phyloP scores from a whole-genome alignment of 2,113 vertebrate genomes.

The Dipodomys merriami region DNA sequence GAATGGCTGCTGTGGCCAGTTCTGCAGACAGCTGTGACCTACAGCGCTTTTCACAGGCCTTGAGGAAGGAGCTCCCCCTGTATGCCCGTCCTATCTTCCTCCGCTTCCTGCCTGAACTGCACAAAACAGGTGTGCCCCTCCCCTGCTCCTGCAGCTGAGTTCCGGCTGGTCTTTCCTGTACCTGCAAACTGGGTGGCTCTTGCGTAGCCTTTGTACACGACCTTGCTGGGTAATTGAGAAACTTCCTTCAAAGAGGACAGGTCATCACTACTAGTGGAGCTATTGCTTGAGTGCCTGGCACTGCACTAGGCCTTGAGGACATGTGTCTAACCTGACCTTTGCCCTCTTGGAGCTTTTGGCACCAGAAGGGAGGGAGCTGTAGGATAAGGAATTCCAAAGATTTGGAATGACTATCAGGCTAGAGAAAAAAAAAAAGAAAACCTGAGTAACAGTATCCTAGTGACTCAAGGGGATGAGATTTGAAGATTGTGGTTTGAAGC shows the following conservation, averaged over 20 bases:
- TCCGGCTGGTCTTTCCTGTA: neutral
- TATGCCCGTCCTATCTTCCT: slow-evolving; percentile 95
- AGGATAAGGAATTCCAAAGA: neutral
- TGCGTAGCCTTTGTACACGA: too few species aligned
- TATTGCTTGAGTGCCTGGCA: neutral
- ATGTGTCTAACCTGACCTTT: neutral
- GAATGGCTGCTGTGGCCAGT: slow-evolving; percentile 96
- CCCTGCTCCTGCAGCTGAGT: neutral
- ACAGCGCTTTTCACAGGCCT: slow-evolving; percentile 88
- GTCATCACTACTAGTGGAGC: rapidly evolving
- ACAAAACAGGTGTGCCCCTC: slow-evolving; percentile 92
- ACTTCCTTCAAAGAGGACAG: neutral
- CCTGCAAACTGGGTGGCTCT: neutral
- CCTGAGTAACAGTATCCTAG: too few species aligned
- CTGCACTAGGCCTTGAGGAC: neutral
- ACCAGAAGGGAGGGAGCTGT: neutral
- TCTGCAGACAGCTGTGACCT: slow-evolving; percentile 88
- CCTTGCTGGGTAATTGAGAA: too few species aligned
- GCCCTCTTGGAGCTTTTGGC: neutral
- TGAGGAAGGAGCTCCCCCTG: slow-evolving; percentile 92
- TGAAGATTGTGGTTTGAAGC: too few species aligned
- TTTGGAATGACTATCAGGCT: neutral
- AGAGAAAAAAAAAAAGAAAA: neutral
- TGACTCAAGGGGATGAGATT: too few species aligned
- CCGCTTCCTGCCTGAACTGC: slow-evolving; percentile 92